Evolutionary conservation across 2,113 vertebrate genomes (phyloP).

Genomic region (Collichthys lucidus): DNA sequence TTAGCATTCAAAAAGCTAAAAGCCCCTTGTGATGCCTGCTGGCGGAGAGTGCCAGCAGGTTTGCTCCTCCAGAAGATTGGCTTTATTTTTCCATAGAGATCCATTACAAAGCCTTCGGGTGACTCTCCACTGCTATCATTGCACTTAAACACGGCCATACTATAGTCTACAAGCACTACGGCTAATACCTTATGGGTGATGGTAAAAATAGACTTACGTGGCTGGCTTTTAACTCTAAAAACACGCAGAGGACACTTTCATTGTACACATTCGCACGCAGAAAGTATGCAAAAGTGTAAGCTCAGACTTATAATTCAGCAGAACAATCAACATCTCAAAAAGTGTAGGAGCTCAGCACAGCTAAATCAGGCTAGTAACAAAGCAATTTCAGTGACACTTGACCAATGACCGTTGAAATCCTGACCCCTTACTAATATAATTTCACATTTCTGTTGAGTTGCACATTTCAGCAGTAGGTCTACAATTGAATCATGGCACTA

Average conservation of each 20-base stretch:
- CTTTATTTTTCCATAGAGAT: conserved; percentile 76
- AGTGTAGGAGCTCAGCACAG: conserved; percentile 19
- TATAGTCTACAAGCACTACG: conserved; percentile 43
- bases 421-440: conserved; percentile 7
- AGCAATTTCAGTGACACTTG: conserved; percentile 29
- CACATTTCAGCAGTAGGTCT: conserved; percentile 23
- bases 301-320: conserved; percentile 22
- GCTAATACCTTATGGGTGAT: conserved; percentile 32
- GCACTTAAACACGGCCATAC: conserved; percentile 52
- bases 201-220: conserved; percentile 44
- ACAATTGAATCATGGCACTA: conserved; percentile 33
- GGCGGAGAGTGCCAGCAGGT: conserved; percentile 56
- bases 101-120: conserved; percentile 68
- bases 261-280: conserved; percentile 40
- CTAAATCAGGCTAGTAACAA: conserved; percentile 27
- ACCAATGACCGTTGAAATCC: conserved; percentile 13
- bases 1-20: conserved; percentile 79
- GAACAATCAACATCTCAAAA: conserved; percentile 6
- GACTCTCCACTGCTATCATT: conserved; percentile 60
- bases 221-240: conserved; percentile 35
- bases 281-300: conserved; percentile 11
- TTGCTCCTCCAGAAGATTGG: conserved; percentile 70
- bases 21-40: conserved; percentile 68
- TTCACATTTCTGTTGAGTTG: conserved; percentile 35
- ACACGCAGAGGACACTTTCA: conserved; percentile 15